Evolutionary conservation across 2,113 vertebrate species (phyloP).

Genomic region (Emydura subglobosa): DNA sequence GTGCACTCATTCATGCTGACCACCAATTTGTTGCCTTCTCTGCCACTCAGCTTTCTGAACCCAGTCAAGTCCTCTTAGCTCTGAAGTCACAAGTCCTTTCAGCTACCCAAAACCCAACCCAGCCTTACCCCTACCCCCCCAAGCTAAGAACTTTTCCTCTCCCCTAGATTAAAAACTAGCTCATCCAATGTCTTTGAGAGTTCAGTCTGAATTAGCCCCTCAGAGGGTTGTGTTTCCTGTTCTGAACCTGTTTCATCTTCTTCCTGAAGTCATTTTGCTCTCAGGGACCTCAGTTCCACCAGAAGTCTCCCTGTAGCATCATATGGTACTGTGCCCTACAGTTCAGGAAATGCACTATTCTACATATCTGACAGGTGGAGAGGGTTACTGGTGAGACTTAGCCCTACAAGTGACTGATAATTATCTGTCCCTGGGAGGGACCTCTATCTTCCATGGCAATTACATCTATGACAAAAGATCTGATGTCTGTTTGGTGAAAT

Average conservation of each 20-base stretch:
- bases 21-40: background rate
- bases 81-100: fast-evolving
- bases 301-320: conserved; percentile 42
- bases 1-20: fast-evolving
- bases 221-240: conserved; percentile 9
- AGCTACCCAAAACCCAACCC: background rate
- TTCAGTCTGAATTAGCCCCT: background rate
- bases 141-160: background rate
- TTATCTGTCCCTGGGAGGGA: conserved; percentile 56
- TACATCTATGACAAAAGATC: conserved; percentile 37
- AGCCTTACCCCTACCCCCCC: background rate
- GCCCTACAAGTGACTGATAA: conserved; percentile 42
- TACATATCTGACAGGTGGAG: background rate
- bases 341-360: conserved; percentile 46
- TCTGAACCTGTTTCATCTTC: conserved; percentile 13
- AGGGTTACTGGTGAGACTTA: conserved; percentile 63
- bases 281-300: conserved; percentile 13
- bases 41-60: background rate
- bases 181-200: conserved; percentile 2
- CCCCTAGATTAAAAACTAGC: background rate
- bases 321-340: conserved; percentile 51
- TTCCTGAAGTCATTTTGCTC: background rate
- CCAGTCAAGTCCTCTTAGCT: fast-evolving
- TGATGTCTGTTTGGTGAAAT: conserved; percentile 8
- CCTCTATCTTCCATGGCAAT: conserved; percentile 49